Evolutionary conservation across 1,140 invertebrate genomes (phyloP).

Genomic region (Halyomorpha halys): DNA sequence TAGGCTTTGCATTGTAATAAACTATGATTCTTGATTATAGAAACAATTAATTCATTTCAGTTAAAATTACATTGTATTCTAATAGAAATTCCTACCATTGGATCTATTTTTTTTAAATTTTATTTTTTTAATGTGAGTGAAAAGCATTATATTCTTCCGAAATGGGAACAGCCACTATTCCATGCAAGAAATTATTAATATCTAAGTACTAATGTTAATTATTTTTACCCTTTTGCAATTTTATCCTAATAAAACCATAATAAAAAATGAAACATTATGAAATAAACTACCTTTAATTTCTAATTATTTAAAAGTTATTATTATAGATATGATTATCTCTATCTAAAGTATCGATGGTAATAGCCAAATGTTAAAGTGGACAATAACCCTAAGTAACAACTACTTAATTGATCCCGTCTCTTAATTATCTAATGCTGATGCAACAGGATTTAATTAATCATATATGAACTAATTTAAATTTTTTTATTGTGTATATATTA

Average conservation of each 20-base stretch:
- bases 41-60: too few relatives aligned
- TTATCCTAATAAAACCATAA: constrained; percentile 4
- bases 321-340: constrained; percentile 12
- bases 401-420: too few relatives aligned
- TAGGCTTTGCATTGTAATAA: neutral
- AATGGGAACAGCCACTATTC: constrained; percentile 17
- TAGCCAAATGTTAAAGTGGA: too few relatives aligned
- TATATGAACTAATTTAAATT: too few relatives aligned
- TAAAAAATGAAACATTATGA: neutral
- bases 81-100: too few relatives aligned
- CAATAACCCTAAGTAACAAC: too few relatives aligned
- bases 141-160: constrained; percentile 14
- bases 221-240: constrained; percentile 14
- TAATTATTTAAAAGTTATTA: neutral
- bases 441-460: too few relatives aligned
- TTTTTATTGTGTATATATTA: too few relatives aligned
- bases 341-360: neutral
- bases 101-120: neutral
- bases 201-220: constrained; percentile 1
- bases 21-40: too few relatives aligned
- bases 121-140: neutral
- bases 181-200: neutral
- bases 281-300: neutral
- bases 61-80: too few relatives aligned
- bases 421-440: too few relatives aligned